Base-by-base conservation (phyloP, 2,797 vertebrate genomes). In the Crotalus adamanteus region DNA sequence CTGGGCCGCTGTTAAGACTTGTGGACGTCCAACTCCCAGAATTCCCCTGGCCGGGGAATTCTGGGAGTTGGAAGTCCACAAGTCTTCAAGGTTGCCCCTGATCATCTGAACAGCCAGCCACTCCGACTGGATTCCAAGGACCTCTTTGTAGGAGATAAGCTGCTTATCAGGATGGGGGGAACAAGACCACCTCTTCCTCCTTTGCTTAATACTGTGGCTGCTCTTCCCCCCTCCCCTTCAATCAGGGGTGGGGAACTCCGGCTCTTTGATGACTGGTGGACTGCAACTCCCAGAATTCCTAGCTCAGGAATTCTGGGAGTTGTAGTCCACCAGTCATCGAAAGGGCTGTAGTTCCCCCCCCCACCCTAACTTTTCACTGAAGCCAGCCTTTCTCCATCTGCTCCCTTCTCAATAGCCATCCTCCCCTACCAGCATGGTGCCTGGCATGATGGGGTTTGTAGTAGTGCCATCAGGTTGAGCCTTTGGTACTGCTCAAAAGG, bases 291-390 rank as follows among this genome's bases (percentile, higher is more conserved):
- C 12, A 9, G 28, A 69, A 69, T 69, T 16, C n/a, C n/a, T 59
- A 20, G 2, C 63, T 31, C 13, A 16, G n/a, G n/a, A 31, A 31
- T 69, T 60, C 57, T 61, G 59, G 57, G 59, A 88, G 11, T 61
- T 26, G 57, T 1, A 47, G 37, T 47, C 59, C 87, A 25, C 8
- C 3, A 37, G 18, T 2, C 9, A 0, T 47, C 51, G 3, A 47
- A 7, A 1, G 31, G 55, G 55, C 55, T 2, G 8, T 37, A 42
- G 1, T 1, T 5, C 0, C 11, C 0, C 2, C 14, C 47, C 25
- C 53, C 25, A 3, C 63, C 53, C 65, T 6, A 6, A n/a, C 22
- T 26, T 7, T 22, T 7, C 13, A 22, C 3, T 31, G 47, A 53
- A 53, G 11, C 86, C 28, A n/a, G 14, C 28, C 86, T 56, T 3